Conservation (phyloP, 2,113 vertebrate genomes). For the Calidris pygmaea region DNA sequence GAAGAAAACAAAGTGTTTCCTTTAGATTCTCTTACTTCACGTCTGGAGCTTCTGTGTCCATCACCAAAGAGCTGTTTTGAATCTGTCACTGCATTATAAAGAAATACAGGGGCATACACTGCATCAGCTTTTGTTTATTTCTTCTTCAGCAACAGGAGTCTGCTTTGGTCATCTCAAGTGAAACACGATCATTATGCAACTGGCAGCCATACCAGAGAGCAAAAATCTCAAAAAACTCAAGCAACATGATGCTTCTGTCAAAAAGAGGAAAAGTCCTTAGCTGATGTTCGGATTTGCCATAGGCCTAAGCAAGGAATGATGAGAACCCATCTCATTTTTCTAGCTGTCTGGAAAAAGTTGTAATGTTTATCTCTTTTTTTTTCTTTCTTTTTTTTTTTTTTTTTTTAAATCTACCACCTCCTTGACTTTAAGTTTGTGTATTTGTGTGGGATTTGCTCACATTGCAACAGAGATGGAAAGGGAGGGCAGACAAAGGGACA, state of each 20-base stretch:
- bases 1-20: background rate
- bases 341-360: background rate
- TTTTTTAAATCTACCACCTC: background rate
- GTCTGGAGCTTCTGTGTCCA: background rate
- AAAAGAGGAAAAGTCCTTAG: background rate
- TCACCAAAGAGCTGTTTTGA: background rate
- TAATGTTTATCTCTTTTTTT: background rate
- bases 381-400: background rate
- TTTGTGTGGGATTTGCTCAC: background rate
- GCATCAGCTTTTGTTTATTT: background rate
- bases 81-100: conserved; percentile 1
- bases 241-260: background rate
- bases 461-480: background rate
- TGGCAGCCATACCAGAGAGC: background rate
- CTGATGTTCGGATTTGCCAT: background rate
- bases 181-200: background rate
- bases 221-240: background rate
- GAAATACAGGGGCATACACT: background rate
- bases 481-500: background rate
- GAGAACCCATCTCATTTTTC: background rate
- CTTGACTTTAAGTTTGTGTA: background rate
- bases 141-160: background rate
- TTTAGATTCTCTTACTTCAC: conserved; percentile 4
- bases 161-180: background rate
- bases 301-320: background rate